These are phyloP conservation scores for Mirounga angustirostris DNA, from an alignment of 2,113 vertebrate species.

Conservation along the genomic window DNA sequence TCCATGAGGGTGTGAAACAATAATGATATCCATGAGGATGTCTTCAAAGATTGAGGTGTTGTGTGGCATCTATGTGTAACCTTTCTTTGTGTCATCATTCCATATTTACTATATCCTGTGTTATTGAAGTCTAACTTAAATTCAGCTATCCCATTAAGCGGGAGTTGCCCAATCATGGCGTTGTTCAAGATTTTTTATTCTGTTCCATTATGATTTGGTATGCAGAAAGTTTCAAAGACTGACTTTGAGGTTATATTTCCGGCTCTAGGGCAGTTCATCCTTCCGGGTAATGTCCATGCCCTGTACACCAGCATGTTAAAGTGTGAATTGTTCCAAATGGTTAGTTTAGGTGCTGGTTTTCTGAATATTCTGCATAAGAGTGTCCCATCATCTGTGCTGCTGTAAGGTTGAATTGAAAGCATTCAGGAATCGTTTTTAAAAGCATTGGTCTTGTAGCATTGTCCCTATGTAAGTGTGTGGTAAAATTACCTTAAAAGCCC, in stretches of 20 bases:
- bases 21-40: not conserved
- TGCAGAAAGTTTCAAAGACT: not conserved
- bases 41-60: not conserved
- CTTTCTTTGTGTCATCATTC: not conserved
- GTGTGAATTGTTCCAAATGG: not conserved
- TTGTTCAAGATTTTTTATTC: not conserved
- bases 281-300: not conserved
- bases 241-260: not conserved
- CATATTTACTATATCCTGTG: not conserved
- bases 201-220: not conserved
- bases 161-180: not conserved
- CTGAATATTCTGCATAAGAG: not conserved
- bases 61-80: not conserved
- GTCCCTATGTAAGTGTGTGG: not conserved
- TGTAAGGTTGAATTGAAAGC: not conserved
- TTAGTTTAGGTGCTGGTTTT: not conserved
- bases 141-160: not conserved
- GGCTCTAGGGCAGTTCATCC: not conserved
- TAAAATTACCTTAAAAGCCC: not conserved
- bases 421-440: not conserved
- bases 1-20: not conserved
- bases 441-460: not conserved
- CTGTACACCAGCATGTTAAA: not conserved
- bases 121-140: not conserved
- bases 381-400: not conserved